Evolutionary conservation across 2,797 vertebrate species (phyloP).

Genomic region (Myotis daubentonii): DNA sequence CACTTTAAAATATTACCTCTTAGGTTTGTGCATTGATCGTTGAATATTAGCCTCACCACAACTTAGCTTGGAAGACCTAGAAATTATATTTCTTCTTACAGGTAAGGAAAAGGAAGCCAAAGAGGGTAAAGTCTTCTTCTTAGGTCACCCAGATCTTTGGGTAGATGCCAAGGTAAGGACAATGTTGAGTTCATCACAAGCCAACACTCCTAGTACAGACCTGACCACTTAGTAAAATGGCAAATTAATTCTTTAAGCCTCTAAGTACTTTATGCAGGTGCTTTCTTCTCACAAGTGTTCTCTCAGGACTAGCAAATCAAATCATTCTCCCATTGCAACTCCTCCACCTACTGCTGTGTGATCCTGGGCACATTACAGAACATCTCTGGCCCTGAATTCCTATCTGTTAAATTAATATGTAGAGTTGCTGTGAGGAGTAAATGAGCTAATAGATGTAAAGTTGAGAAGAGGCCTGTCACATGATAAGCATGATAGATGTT

Average conservation of each 20-base stretch:
- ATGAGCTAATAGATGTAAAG: background rate
- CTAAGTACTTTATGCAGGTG: background rate
- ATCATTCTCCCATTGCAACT: background rate
- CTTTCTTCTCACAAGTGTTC: background rate
- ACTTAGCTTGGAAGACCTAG: background rate
- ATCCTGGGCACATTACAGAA: background rate
- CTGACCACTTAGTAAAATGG: background rate
- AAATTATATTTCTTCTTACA: background rate
- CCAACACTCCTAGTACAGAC: background rate
- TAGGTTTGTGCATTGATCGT: background rate
- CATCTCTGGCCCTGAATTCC: background rate
- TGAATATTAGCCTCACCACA: background rate
- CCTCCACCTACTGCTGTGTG: background rate
- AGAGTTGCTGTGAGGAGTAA: background rate
- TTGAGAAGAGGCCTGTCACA: background rate
- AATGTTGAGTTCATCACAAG: background rate
- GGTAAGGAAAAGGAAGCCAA: background rate
- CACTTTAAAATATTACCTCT: background rate
- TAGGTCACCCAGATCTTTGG: background rate
- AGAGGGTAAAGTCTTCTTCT: background rate
- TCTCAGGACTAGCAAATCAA: background rate
- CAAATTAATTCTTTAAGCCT: background rate
- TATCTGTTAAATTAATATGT: background rate
- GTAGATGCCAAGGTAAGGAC: background rate
- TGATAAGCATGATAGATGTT: constrained; percentile 26